A percentile compares a stretch with the other conserved stretches of the same genome.
Conservation (phyloP, 1,140 invertebrate genomes). For the Hormaphis cornu region DNA sequence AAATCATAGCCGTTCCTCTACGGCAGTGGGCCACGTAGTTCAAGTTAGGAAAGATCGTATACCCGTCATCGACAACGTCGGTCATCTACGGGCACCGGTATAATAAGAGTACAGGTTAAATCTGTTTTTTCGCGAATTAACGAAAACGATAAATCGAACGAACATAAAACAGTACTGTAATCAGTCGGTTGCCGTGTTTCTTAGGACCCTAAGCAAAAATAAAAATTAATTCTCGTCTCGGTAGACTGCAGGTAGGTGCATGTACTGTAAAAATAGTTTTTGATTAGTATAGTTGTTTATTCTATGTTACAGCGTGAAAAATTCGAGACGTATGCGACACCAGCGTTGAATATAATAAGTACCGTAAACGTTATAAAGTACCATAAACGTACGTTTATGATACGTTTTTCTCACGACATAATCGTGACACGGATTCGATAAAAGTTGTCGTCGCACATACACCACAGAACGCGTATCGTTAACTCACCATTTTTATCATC, state of each 20-base stretch:
- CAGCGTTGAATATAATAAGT: no score
- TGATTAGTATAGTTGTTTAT: background rate
- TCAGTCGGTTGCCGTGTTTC: background rate
- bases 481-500: no score
- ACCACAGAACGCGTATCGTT: no score
- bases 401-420: no score
- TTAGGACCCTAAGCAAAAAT: background rate
- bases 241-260: background rate
- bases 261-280: background rate
- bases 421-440: no score
- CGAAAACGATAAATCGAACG: background rate
- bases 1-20: conserved; percentile 4
- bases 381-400: no score
- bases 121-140: no score
- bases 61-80: background rate
- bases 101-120: background rate
- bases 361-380: no score
- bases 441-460: no score
- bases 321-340: no score
- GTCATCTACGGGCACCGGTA: background rate
- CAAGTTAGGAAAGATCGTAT: background rate
- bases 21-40: background rate
- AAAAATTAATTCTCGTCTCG: background rate
- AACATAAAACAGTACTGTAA: background rate
- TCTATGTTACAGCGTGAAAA: no score